Evolutionary conservation across 2,888 invertebrate species (phyloP).

Genomic region (Orgyia antiqua): DNA sequence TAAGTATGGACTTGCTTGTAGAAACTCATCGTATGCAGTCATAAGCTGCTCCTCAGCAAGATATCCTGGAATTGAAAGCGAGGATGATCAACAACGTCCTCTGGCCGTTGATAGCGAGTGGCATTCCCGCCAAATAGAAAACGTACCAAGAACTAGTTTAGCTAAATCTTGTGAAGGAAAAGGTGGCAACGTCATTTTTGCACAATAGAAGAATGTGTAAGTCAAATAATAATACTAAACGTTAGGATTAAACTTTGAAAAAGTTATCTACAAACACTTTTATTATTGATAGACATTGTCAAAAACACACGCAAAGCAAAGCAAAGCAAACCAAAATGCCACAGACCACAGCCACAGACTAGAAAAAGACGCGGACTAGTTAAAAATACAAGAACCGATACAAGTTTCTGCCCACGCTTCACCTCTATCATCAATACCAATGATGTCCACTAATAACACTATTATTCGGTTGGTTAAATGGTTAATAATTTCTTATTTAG

Average conservation of each 20-base stretch:
- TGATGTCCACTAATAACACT: too few relatives aligned
- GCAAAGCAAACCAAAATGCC: background rate
- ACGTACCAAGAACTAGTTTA: constrained; percentile 66
- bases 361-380: background rate
- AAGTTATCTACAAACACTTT: too few relatives aligned
- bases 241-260: too few relatives aligned
- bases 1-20: constrained; percentile 67
- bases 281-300: constrained; percentile 14
- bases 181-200: constrained; percentile 55
- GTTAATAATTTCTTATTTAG: too few relatives aligned
- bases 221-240: constrained; percentile 4
- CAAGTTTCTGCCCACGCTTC: too few relatives aligned
- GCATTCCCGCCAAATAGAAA: constrained; percentile 58
- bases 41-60: constrained; percentile 70
- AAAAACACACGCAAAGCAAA: constrained; percentile 3
- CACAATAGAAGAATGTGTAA: constrained; percentile 8
- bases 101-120: constrained; percentile 19
- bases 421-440: too few relatives aligned
- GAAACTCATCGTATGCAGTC: constrained; percentile 71
- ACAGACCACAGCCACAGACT: background rate
- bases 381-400: too few relatives aligned
- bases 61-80: constrained; percentile 49
- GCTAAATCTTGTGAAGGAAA: constrained; percentile 68
- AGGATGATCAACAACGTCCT: constrained; percentile 17
- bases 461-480: too few relatives aligned